Evolutionary conservation across 2,113 vertebrate genomes (phyloP).

Genomic region (Cathartes aura): DNA sequence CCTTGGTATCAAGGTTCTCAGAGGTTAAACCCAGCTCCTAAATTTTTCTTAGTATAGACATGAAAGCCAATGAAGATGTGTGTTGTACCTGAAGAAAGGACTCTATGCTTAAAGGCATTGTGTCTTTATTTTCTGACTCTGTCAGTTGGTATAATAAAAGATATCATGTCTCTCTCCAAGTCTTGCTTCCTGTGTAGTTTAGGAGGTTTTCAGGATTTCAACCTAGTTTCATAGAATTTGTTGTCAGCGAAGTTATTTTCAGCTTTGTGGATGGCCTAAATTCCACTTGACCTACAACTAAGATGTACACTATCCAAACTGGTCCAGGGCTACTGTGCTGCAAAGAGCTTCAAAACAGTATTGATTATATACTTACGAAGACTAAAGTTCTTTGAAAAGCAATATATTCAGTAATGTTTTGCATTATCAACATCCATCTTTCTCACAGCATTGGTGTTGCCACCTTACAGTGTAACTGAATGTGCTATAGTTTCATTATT

Average conservation of each 20-base stretch:
- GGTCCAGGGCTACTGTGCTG: neutral
- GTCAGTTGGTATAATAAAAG: neutral
- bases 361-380: neutral
- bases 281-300: slow-evolving; percentile 5
- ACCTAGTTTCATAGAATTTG: neutral
- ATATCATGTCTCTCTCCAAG: neutral
- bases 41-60: neutral
- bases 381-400: neutral
- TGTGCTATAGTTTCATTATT: neutral
- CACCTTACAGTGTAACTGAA: neutral
- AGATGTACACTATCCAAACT: neutral
- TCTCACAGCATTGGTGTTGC: neutral
- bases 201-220: neutral
- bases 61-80: neutral
- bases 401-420: neutral
- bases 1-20: neutral
- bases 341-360: neutral
- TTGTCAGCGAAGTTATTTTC: neutral
- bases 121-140: neutral
- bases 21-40: neutral
- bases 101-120: neutral
- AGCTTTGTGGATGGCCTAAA: neutral
- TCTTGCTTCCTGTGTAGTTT: neutral
- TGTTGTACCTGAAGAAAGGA: neutral
- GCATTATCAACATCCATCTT: neutral